Base-by-base conservation (phyloP, 2,888 invertebrate species). In the Amblyjoppa fuscipennis region DNA sequence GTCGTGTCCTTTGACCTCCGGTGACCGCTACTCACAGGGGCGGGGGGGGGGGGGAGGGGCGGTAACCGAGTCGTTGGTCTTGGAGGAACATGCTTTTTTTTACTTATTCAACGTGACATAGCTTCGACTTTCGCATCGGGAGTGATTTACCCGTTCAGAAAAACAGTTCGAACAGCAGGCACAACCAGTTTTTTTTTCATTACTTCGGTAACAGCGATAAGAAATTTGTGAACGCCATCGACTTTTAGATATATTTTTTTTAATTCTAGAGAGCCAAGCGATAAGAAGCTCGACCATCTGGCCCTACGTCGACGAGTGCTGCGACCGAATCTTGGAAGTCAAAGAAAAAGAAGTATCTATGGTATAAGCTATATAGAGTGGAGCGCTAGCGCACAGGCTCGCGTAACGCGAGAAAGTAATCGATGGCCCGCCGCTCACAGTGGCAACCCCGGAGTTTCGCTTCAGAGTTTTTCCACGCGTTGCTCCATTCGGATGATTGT, bases 391-490 rank as follows among this genome's bases (percentile, higher is more conserved):
- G 68, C 59, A 68, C 11, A 51, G 16, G n/a, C 38, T 64, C 51
- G 31, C 31, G 85, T 83, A 83, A 85, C 80, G 45, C 68, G 85
- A 85, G 85, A 85, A 85, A 85, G 85, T 59, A 80, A 85, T 85
- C 82, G 82, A 82, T 85, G 61, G 45, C 28, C 25, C 51, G 77
- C 49, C 45, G 51, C 53, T 64, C 28, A n/a, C 71, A 45, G 51
- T 25, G 20, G 41, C 59, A 71, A 69, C 49, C 31, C 16, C 64
- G 53, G 51, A 77, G 51, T 49, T 79, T 41, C 75, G 64, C 70
- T 70, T 49, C 56, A 68, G 56, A 79, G 20, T 80, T 82, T 76
- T 71, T 66, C 41, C 41, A 51, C 41, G 51, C 64, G 64, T 38
- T 34, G n/a, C n/a, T 64, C 38, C n/a, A n/a, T 80, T 83, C 85